These are phyloP conservation scores for Sminthurides aquaticus DNA, from an alignment of 2,888 invertebrate genomes.

Conservation along the genomic window DNA sequence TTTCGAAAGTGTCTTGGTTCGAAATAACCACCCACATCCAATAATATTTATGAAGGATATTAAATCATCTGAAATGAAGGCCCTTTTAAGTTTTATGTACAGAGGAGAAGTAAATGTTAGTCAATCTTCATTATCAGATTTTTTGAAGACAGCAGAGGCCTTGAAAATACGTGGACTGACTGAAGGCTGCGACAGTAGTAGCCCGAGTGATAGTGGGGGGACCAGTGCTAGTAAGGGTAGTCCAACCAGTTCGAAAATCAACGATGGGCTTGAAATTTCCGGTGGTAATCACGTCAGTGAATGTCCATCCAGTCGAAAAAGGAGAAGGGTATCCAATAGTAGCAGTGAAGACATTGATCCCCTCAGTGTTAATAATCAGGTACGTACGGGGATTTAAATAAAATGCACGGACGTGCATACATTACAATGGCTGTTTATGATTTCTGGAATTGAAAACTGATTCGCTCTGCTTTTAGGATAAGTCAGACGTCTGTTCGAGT, in stretches of 20 bases:
- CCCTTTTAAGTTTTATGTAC: slow-evolving; percentile 83
- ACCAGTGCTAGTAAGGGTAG: slow-evolving; percentile 8
- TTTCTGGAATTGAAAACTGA: no score
- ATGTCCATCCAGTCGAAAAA: slow-evolving; percentile 27
- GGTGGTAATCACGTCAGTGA: slow-evolving; percentile 16
- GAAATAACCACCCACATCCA: slow-evolving; percentile 77
- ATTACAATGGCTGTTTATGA: no score
- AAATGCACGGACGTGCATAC: no score
- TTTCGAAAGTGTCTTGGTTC: slow-evolving; percentile 83
- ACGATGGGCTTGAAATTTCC: slow-evolving; percentile 12
- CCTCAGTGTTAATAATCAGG: slow-evolving; percentile 36
- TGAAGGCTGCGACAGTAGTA: slow-evolving; percentile 50
- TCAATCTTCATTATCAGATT: slow-evolving; percentile 82
- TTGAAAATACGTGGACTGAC: slow-evolving; percentile 79
- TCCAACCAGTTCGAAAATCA: not conserved
- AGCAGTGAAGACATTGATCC: slow-evolving; percentile 41
- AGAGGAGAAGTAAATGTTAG: slow-evolving; percentile 77
- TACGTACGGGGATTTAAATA: no score
- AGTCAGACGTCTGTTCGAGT: slow-evolving; percentile 16
- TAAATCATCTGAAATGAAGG: slow-evolving; percentile 75
- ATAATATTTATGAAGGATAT: slow-evolving; percentile 90
- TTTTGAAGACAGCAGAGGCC: slow-evolving; percentile 77
- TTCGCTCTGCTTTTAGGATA: not conserved
- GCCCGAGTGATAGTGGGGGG: slow-evolving; percentile 12
- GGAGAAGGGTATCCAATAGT: slow-evolving; percentile 40